Conservation (phyloP, 2,113 vertebrate genomes). For the Ceyx margarethae region DNA sequence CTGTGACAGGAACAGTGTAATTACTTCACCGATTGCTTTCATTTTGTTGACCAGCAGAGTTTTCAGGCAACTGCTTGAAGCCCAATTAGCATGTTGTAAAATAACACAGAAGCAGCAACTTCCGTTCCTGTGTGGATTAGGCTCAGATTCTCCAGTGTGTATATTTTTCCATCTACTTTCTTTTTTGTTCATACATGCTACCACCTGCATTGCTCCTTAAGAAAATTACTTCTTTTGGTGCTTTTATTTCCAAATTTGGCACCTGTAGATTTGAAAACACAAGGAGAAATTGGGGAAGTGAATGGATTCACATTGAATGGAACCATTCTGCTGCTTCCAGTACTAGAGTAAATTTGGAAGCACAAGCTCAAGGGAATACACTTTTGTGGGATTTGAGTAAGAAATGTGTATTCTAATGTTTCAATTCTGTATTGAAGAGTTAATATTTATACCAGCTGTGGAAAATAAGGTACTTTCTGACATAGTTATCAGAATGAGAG, state of each 20-base stretch:
- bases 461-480: not conserved
- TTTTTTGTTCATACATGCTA: not conserved
- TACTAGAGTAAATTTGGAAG: not conserved
- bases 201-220: not conserved
- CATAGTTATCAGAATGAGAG: not conserved
- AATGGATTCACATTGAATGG: not conserved
- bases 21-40: not conserved
- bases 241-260: not conserved
- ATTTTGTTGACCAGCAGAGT: constrained; percentile 36
- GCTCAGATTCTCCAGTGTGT: not conserved
- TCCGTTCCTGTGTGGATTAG: accelerated
- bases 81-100: not conserved
- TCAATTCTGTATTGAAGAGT: not conserved
- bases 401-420: not conserved
- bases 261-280: not conserved
- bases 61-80: not conserved
- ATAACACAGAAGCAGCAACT: not conserved
- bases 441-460: not conserved
- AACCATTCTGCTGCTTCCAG: not conserved
- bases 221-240: not conserved
- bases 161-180: not conserved
- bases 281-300: not conserved
- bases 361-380: not conserved
- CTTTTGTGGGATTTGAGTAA: not conserved
- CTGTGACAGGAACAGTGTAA: not conserved